Evolutionary conservation across 1,140 invertebrate species (phyloP).

Genomic region (Papilio polytes): DNA sequence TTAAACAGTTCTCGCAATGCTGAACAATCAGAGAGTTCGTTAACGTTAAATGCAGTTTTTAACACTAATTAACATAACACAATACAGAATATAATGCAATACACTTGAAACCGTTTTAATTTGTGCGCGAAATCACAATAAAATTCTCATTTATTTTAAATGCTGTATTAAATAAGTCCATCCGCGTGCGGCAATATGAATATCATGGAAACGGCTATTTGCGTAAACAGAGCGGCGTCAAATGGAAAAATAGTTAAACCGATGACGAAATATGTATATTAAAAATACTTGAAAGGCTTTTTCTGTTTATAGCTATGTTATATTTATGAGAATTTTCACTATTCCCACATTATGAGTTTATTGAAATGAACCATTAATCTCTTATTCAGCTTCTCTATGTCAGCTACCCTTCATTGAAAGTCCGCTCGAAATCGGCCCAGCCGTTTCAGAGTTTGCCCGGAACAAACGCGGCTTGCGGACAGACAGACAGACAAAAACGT

Average conservation of each 20-base stretch:
- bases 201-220: not conserved
- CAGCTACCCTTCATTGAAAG: too few species aligned
- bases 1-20: not conserved
- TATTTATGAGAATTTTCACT: too few species aligned
- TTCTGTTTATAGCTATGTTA: not conserved
- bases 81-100: conserved; percentile 11
- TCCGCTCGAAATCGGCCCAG: too few species aligned
- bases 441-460: too few species aligned
- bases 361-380: too few species aligned
- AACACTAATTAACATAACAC: conserved; percentile 22
- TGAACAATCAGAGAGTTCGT: conserved; percentile 14
- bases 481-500: too few species aligned
- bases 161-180: not conserved
- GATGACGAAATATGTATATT: not conserved
- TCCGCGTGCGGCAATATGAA: not conserved
- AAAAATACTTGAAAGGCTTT: not conserved
- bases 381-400: too few species aligned
- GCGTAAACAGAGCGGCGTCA: not conserved
- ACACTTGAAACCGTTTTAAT: conserved; percentile 25
- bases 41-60: conserved; percentile 16
- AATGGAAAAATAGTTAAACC: not conserved
- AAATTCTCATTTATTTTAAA: conserved; percentile 24
- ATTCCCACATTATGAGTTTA: too few species aligned
- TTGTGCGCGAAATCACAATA: conserved; percentile 11
- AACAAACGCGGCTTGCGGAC: too few species aligned